A percentile compares a stretch with the other conserved stretches of the same genome.
Evolutionary conservation across 1,140 invertebrate species (phyloP).

Genomic region (Aphidius gifuensis): DNA sequence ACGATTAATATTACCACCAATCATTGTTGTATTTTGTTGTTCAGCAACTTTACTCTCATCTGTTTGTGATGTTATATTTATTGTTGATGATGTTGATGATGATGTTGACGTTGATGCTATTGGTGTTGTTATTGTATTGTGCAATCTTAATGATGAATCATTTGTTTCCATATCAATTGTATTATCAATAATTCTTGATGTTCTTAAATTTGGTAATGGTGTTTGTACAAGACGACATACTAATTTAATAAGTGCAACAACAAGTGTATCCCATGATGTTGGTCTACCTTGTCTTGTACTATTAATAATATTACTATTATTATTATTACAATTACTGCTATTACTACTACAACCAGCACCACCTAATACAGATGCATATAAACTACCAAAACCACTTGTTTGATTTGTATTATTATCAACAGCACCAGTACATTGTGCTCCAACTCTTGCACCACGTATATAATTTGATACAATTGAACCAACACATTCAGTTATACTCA

Average conservation of each 20-base stretch:
- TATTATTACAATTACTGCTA: no score
- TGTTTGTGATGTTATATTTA: slow-evolving; percentile 60
- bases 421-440: slow-evolving; percentile 45
- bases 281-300: slow-evolving; percentile 56
- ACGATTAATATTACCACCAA: slow-evolving; percentile 30
- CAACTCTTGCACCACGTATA: slow-evolving; percentile 44
- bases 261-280: slow-evolving; percentile 65
- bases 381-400: slow-evolving; percentile 59
- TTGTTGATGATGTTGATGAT: slow-evolving; percentile 28
- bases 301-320: no score
- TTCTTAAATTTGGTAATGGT: slow-evolving; percentile 54
- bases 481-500: slow-evolving; percentile 73
- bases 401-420: slow-evolving; percentile 41
- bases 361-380: slow-evolving; percentile 67
- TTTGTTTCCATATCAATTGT: slow-evolving; percentile 39
- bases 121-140: not conserved
- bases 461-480: slow-evolving; percentile 55
- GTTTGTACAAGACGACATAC: slow-evolving; percentile 68
- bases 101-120: no score
- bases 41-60: slow-evolving; percentile 77
- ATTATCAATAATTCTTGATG: slow-evolving; percentile 26
- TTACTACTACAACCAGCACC: slow-evolving; percentile 41
- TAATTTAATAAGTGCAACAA: slow-evolving; percentile 68
- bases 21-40: slow-evolving; percentile 54
- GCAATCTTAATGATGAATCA: slow-evolving; percentile 28